Evolutionary conservation across 2,797 vertebrate species (phyloP).

Genomic region (Coilia nasus): DNA sequence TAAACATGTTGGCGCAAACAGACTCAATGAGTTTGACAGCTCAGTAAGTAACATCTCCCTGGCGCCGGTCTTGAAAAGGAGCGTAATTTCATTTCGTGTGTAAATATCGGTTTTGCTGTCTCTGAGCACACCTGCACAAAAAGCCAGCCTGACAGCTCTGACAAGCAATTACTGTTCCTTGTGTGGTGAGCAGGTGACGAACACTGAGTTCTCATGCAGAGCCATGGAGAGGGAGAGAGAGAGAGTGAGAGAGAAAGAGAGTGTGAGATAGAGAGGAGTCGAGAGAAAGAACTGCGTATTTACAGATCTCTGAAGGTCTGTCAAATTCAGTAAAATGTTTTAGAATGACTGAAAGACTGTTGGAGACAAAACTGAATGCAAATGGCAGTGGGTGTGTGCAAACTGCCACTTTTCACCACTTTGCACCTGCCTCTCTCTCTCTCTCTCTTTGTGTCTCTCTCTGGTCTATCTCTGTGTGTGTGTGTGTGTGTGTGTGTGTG

Average conservation of each 20-base stretch:
- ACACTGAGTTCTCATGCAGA: slow-evolving; percentile 25
- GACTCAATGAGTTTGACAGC: slow-evolving; percentile 51
- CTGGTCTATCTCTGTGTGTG: too few species aligned
- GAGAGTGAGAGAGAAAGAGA: neutral
- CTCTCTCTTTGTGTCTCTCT: too few species aligned
- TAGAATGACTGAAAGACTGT: slow-evolving; percentile 18
- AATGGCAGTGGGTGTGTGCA: neutral
- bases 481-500: too few species aligned
- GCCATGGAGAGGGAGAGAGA: neutral
- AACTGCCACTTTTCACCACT: neutral
- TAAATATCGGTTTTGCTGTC: slow-evolving; percentile 65
- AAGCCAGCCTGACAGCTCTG: slow-evolving; percentile 57
- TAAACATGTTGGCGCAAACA: slow-evolving; percentile 52
- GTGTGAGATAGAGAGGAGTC: neutral
- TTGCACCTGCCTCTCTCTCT: too few species aligned
- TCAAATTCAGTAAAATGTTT: neutral
- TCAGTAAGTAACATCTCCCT: slow-evolving; percentile 50
- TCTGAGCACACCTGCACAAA: slow-evolving; percentile 46
- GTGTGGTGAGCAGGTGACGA: slow-evolving; percentile 54
- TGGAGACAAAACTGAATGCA: neutral
- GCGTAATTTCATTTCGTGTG: slow-evolving; percentile 59
- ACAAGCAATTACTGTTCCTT: slow-evolving; percentile 64
- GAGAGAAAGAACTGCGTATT: neutral
- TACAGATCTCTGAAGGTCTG: neutral
- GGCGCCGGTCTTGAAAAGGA: slow-evolving; percentile 44